phyloP scores from a whole-genome alignment of 2,888 invertebrate genomes.

The Eupeodes latifasciatus region DNA sequence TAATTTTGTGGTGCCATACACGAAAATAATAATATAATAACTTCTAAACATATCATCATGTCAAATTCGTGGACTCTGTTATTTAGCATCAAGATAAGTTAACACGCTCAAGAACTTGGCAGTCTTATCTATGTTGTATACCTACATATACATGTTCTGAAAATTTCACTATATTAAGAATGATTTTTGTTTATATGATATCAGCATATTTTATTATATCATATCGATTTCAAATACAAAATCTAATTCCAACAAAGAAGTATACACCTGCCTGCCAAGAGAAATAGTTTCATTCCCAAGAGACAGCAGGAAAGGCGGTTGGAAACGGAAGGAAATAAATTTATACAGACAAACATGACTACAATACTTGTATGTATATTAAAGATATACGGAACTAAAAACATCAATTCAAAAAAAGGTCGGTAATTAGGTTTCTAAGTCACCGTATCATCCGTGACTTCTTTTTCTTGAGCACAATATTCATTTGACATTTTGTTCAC shows the following conservation, averaged over 20 bases:
- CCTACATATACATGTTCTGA: too few relatives aligned
- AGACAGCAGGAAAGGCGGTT: background rate
- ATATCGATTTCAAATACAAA: constrained; percentile 5
- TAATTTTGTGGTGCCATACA: background rate
- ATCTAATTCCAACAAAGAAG: background rate
- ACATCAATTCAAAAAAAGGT: background rate
- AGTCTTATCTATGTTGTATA: background rate
- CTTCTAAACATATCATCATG: background rate
- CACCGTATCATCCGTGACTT: background rate
- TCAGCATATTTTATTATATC: background rate
- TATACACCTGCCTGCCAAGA: background rate
- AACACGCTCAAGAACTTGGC: background rate
- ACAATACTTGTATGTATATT: background rate
- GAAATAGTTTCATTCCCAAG: background rate
- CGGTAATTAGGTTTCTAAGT: constrained; percentile 8
- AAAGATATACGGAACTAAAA: background rate
- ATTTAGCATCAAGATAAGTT: background rate
- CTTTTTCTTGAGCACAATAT: background rate
- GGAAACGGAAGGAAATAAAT: background rate
- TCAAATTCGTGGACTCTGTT: background rate
- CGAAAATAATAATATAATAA: background rate
- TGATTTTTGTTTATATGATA: too few relatives aligned
- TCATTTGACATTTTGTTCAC: background rate
- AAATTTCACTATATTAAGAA: too few relatives aligned
- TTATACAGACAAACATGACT: background rate